Percentiles rank a stretch among this genome's conserved stretches.
Evolutionary conservation across 2,888 invertebrate genomes (phyloP).

Genomic region (Azorinus chamasolen): DNA sequence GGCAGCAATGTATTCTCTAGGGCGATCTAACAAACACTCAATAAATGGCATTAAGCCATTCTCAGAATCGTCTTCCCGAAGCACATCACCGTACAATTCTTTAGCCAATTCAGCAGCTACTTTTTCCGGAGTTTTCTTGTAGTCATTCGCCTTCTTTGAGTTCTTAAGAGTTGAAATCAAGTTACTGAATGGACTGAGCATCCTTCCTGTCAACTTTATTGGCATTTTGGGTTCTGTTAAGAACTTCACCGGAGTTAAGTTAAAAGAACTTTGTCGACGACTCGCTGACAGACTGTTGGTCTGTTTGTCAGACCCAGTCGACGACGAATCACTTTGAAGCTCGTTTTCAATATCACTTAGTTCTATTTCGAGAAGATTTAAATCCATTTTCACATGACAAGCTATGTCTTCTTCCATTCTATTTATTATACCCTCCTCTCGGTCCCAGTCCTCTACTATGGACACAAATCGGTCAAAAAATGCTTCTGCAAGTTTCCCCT

Average conservation of each 20-base stretch:
- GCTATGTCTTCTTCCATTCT: slow-evolving; percentile 55
- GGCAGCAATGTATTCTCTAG: slow-evolving; percentile 54
- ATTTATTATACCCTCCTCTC: slow-evolving; percentile 45
- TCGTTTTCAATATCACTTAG: slow-evolving; percentile 65
- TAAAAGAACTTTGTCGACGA: slow-evolving; percentile 33
- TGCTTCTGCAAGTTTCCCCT: slow-evolving; percentile 48
- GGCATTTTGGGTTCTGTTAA: slow-evolving; percentile 47
- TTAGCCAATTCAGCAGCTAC: slow-evolving; percentile 50
- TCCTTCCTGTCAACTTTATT: slow-evolving; percentile 46
- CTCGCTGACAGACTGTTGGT: slow-evolving; percentile 23
- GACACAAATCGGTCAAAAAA: slow-evolving; percentile 55
- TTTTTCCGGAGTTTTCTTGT: slow-evolving; percentile 48
- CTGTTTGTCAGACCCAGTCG: slow-evolving; percentile 7
- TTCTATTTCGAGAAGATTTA: slow-evolving; percentile 69
- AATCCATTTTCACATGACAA: slow-evolving; percentile 53
- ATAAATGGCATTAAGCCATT: slow-evolving; percentile 38
- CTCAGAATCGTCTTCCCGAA: slow-evolving; percentile 18
- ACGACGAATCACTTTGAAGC: slow-evolving; percentile 51
- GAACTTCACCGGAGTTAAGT: not conserved
- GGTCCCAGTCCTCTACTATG: slow-evolving; percentile 64
- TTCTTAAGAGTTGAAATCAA: slow-evolving; percentile 28
- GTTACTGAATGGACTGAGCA: slow-evolving; percentile 38
- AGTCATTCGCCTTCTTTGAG: slow-evolving; percentile 46
- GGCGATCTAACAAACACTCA: slow-evolving; percentile 55
- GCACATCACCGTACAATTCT: slow-evolving; percentile 38